phyloP scores from a whole-genome alignment of 2,888 invertebrate species.

The Polydrusus pterygomalis region DNA sequence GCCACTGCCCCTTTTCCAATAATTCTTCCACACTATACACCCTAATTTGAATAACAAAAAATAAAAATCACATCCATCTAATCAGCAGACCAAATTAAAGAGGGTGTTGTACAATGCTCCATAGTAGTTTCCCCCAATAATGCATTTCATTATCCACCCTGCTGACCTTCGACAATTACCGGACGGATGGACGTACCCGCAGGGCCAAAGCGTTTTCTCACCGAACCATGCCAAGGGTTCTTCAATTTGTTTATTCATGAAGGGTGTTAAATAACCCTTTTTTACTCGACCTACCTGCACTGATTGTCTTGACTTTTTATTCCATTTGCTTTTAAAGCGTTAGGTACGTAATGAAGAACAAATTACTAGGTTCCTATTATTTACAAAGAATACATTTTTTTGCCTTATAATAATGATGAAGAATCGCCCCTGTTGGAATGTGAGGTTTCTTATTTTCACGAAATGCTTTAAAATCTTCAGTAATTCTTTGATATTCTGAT shows the following conservation, averaged over 20 bases:
- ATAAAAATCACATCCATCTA: constrained; percentile 47
- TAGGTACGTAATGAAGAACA: background rate
- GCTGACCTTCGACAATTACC: constrained; percentile 52
- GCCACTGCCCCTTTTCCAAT: background rate
- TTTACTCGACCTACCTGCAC: constrained; percentile 44
- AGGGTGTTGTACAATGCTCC: constrained; percentile 36
- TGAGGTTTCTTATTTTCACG: no score
- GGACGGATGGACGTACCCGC: constrained; percentile 53
- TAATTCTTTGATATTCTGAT: no score
- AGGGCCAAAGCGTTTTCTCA: constrained; percentile 52
- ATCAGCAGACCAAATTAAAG: constrained; percentile 49
- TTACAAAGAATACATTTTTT: no score
- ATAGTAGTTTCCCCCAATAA: constrained; percentile 46
- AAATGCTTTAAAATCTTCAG: no score
- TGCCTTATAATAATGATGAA: no score
- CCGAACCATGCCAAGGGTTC: constrained; percentile 36
- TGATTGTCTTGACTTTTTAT: constrained; percentile 42
- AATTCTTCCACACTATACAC: background rate
- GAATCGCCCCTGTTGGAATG: no score
- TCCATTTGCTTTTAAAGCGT: background rate
- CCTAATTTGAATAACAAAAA: constrained; percentile 34
- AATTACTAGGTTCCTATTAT: no score
- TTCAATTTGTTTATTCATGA: constrained; percentile 53
- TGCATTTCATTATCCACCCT: constrained; percentile 55
- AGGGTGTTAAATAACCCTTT: constrained; percentile 54